A percentile compares a stretch with the other conserved stretches of the same genome.
These are phyloP conservation scores for Athene cunicularia DNA, from an alignment of 2,113 vertebrate species.

Conservation along the genomic window DNA sequence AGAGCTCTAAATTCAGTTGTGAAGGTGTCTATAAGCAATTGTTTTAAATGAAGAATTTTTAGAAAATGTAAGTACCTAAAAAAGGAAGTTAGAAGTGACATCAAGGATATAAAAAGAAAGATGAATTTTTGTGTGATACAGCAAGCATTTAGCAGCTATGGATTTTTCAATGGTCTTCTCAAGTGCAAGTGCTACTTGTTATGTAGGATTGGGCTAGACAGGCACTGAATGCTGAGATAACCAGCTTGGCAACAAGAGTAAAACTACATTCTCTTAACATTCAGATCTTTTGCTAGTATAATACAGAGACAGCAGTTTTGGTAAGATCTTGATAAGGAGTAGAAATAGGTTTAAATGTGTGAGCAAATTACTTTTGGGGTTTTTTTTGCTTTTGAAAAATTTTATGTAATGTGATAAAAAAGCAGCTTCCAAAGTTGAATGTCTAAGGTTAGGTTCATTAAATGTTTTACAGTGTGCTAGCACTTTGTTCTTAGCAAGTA, in stretches of 20 bases:
- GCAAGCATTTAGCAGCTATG: not conserved
- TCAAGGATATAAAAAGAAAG: fast-evolving
- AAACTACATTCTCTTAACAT: not conserved
- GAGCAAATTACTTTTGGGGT: not conserved
- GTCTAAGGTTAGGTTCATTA: not conserved
- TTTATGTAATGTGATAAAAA: not conserved
- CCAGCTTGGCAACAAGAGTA: too few relatives aligned
- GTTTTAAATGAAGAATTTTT: not conserved
- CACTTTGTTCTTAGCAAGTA: not conserved
- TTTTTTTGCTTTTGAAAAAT: not conserved
- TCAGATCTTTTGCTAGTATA: not conserved
- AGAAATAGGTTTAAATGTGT: not conserved
- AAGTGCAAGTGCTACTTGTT: not conserved
- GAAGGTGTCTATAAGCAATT: fast-evolving
- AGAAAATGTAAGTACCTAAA: not conserved
- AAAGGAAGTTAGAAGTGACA: too few relatives aligned
- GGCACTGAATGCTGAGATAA: not conserved
- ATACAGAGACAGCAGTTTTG: not conserved
- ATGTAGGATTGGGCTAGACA: not conserved
- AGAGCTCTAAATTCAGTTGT: fast-evolving
- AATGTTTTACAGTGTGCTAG: not conserved
- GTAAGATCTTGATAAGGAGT: not conserved
- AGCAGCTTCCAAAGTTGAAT: not conserved
- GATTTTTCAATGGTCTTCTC: not conserved
- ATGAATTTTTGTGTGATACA: not conserved